These are phyloP conservation scores for Zygogramma bicolorata DNA, from an alignment of 2,888 invertebrate genomes.

Conservation along the genomic window DNA sequence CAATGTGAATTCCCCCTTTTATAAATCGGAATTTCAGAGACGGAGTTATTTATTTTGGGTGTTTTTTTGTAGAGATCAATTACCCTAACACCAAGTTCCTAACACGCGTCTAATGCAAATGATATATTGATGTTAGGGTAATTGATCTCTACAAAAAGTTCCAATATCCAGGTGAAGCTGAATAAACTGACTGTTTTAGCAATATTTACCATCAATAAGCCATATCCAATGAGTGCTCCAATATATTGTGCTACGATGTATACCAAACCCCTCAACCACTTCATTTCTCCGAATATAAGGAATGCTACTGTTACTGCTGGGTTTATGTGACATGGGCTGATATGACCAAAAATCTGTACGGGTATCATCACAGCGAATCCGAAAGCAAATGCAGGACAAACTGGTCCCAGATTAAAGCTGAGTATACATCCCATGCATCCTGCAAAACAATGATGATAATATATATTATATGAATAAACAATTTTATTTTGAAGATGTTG, in stretches of 20 bases:
- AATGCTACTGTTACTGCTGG: conserved; percentile 39
- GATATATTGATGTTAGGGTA: too few relatives aligned
- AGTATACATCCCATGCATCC: conserved; percentile 43
- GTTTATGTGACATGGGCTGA: conserved; percentile 40
- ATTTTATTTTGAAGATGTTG: too few relatives aligned
- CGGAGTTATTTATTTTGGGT: too few relatives aligned
- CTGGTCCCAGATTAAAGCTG: conserved; percentile 29
- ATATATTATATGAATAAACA: too few relatives aligned
- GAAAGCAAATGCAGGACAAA: conserved; percentile 40
- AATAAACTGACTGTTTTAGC: not conserved
- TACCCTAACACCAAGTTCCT: too few relatives aligned
- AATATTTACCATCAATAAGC: conserved; percentile 33
- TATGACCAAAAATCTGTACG: conserved; percentile 36
- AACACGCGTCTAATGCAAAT: too few relatives aligned
- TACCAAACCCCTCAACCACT: conserved; percentile 31
- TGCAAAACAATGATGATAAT: too few relatives aligned
- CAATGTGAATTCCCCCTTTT: too few relatives aligned
- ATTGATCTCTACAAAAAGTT: too few relatives aligned
- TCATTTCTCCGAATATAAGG: conserved; percentile 34
- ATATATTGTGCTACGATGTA: conserved; percentile 39
- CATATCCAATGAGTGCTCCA: conserved; percentile 40
- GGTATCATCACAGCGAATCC: conserved; percentile 32
- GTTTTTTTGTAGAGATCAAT: too few relatives aligned
- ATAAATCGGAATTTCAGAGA: too few relatives aligned
- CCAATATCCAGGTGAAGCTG: too few relatives aligned